phyloP scores from a whole-genome alignment of 2,888 invertebrate genomes.

The Drosophila subquinaria region DNA sequence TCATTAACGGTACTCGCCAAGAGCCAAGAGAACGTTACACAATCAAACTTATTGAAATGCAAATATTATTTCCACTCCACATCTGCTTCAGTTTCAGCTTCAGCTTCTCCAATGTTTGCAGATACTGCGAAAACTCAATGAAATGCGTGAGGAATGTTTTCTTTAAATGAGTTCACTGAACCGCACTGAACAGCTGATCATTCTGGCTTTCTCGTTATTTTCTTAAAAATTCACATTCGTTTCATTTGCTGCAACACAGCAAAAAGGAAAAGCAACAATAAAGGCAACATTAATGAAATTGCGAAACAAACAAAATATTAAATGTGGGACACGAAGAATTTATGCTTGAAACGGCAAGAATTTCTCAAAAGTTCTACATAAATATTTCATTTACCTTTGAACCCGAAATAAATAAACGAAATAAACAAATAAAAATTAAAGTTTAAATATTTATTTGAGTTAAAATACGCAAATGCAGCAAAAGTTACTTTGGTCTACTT shows the following conservation, averaged over 20 bases:
- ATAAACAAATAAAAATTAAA: background rate
- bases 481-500: slow-evolving; percentile 1
- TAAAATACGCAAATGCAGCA: slow-evolving; percentile 8
- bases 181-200: slow-evolving; percentile 30
- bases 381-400: slow-evolving; percentile 17
- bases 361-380: slow-evolving; percentile 22
- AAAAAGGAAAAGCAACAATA: slow-evolving; percentile 7
- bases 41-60: slow-evolving; percentile 72
- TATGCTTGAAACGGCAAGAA: slow-evolving; percentile 38
- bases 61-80: slow-evolving; percentile 47
- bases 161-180: slow-evolving; percentile 65
- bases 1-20: slow-evolving; percentile 63
- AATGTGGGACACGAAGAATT: slow-evolving; percentile 35
- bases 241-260: slow-evolving; percentile 1
- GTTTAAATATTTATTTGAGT: slow-evolving; percentile 1
- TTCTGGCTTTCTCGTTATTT: slow-evolving; percentile 10
- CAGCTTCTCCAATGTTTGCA: slow-evolving; percentile 5
- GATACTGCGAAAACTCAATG: slow-evolving; percentile 25
- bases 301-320: background rate
- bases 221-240: slow-evolving; percentile 16
- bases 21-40: slow-evolving; percentile 50
- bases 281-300: slow-evolving; percentile 23
- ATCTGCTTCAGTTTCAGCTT: background rate
- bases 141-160: slow-evolving; percentile 34
- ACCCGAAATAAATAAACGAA: background rate